phyloP scores from a whole-genome alignment of 2,888 invertebrate species.

The Pyrrhosoma nymphula region DNA sequence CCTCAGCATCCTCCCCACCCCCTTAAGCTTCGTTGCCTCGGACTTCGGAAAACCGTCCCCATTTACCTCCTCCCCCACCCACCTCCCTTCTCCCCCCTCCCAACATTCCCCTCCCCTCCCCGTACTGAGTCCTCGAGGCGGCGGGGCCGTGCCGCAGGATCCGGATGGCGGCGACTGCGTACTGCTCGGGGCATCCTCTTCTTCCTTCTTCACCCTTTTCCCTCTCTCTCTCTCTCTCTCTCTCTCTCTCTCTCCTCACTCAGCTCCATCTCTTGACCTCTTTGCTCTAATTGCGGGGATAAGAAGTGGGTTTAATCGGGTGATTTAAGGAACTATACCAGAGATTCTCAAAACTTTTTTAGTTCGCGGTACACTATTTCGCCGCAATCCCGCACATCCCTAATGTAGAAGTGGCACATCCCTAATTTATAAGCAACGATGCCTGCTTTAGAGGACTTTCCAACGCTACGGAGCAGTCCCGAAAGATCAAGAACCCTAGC shows the following conservation, averaged over 20 bases:
- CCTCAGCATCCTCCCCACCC: too few species aligned
- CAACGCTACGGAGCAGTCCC: too few species aligned
- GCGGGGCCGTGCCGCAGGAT: conserved; percentile 7
- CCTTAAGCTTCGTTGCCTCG: too few species aligned
- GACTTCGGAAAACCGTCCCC: too few species aligned
- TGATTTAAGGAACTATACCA: background rate
- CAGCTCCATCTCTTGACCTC: background rate
- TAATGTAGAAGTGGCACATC: too few species aligned
- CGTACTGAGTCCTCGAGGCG: background rate
- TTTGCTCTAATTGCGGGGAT: background rate
- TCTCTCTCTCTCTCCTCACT: too few species aligned
- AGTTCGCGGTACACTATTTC: background rate
- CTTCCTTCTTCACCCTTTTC: background rate
- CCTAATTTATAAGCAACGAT: too few species aligned
- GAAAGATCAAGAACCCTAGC: too few species aligned
- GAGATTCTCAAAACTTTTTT: background rate
- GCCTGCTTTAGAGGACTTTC: too few species aligned
- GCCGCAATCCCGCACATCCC: too few species aligned
- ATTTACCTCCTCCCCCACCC: background rate
- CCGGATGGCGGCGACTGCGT: conserved; percentile 23
- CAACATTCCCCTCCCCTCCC: background rate
- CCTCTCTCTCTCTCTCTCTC: too few species aligned
- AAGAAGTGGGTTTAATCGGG: background rate
- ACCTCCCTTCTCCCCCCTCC: background rate
- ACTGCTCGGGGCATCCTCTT: background rate